Conservation (phyloP, 2,888 invertebrate species). For the Mylabris sibirica region DNA sequence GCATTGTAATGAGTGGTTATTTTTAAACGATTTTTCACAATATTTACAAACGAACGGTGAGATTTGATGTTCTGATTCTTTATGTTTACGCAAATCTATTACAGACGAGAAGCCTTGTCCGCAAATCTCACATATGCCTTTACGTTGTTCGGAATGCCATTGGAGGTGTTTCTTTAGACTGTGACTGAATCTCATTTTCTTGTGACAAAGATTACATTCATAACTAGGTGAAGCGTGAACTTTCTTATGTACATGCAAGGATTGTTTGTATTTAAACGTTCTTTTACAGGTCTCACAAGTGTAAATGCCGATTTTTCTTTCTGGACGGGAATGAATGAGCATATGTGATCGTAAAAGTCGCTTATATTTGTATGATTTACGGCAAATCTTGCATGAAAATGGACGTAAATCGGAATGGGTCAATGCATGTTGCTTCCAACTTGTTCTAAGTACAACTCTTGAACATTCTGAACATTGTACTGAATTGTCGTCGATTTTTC, state of each 20-base stretch:
- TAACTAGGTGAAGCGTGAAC: background rate
- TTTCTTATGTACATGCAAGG: background rate
- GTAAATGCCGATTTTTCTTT: background rate
- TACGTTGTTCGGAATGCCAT: background rate
- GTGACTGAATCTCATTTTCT: background rate
- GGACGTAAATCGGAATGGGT: background rate
- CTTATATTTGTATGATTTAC: background rate
- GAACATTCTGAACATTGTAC: background rate
- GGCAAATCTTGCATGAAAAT: background rate
- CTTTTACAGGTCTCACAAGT: background rate
- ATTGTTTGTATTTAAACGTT: background rate
- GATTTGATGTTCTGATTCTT: background rate
- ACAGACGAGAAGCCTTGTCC: background rate
- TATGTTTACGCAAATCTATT: background rate
- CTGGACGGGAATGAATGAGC: background rate
- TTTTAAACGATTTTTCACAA: slow-evolving; percentile 40
- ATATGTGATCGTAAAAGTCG: background rate
- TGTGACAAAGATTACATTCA: background rate
- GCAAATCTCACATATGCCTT: background rate
- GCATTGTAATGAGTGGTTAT: background rate
- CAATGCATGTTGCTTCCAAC: background rate
- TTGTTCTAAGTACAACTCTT: background rate
- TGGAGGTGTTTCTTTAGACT: background rate
- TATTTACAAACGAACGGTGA: slow-evolving; percentile 36
- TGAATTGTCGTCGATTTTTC: background rate